Evolutionary conservation across 2,888 invertebrate species (phyloP), one percentile per base, ranked within the genome.

Genomic region (Bugula neritina): DNA sequence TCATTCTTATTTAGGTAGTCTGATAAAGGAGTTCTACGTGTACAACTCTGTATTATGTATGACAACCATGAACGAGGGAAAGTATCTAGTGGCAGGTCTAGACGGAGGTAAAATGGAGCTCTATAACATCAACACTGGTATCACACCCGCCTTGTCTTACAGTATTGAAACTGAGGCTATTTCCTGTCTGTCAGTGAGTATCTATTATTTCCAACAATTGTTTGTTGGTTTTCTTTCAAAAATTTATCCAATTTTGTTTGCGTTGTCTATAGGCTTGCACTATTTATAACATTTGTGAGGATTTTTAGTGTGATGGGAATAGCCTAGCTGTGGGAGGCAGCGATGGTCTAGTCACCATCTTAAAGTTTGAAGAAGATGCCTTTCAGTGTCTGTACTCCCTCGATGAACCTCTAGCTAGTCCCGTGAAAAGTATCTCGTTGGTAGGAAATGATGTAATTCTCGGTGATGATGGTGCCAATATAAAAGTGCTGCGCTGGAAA

Each of bases 21-120:
- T 31, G n/a, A 17, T 63, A 31, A 63, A 63, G n/a, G 63, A 63
- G 31, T 27, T 63, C 34, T 63, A 63, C 27, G 63, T 63, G 5
- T 63, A 63, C 63, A 63, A 63, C 63, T 63, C 63, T 31, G 63
- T 63, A 31, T 31, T 13, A 3, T 63, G 63, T 34, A 25, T 63
- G 27, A 34, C 2, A 2, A 13, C 31, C 17, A 13, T 63, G 63
- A 10, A 2, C n/a, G 17, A 13, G 10, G 63, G 63, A 31, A 10
- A 31, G 31, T 34, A 63, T 27, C 29, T 63, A 27, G 63, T 63
- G 5, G 63, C 63, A 13, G 63, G 63, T 3, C 31, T 63, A 31
- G 63, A 25, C n/a, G 63, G 63, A 17, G 63, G 63, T 25, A 63
- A 63, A 63, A 27, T 63, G n/a, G 63, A 63, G 34, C 5, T 63